Evolutionary conservation across 2,888 invertebrate genomes (phyloP), one percentile per base, ranked within the genome.

Genomic region (Hyles lineata): DNA sequence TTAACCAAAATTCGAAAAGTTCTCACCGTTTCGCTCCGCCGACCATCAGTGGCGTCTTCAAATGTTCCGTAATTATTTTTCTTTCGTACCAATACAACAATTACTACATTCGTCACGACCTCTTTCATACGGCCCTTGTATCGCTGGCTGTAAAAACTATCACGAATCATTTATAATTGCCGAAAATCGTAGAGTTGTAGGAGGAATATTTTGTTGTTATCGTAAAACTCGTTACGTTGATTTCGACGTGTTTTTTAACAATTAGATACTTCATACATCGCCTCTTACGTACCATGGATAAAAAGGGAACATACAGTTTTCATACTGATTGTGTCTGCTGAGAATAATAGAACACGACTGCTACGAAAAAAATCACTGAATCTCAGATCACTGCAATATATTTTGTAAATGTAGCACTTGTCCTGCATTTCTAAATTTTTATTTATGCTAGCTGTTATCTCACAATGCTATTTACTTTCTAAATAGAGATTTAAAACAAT

Each of bases 11-110:
- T 88, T 88, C 83, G 76, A 90, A 90, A 89, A 84, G 90, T 94
- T 94, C 94, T 92, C 94, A 94, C 89, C 90, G 94, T 89, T 87
- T 84, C 91, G 94, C 90, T 91, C 85, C 89, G 91, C 84, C 86
- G 92, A 86, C 82, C 83, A 79, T 87, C 87, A 91, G 85, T 90
- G 88, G 87, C 87, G 84, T 89, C 90, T 85, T 83, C 82, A 82
- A 84, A 87, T 88, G 86, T 84, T 87, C 87, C 86, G 89, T 92
- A 91, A 94, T 93, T 92, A 92, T 93, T 91, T 91, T 87, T 88
- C 88, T 90, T 87, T 88, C 89, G 91, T 91, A 90, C 91, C 92
- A 92, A 93, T 93, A 93, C 89, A 89, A 89, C 90, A 89, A 92
- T 92, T 92, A 89, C 83, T 85, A 80, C 84, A 92, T 94, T 93